A percentile compares a stretch with the other conserved stretches of the same genome.
phyloP scores from a whole-genome alignment of 2,797 vertebrate species.

The Macrochelys suwanniensis region DNA sequence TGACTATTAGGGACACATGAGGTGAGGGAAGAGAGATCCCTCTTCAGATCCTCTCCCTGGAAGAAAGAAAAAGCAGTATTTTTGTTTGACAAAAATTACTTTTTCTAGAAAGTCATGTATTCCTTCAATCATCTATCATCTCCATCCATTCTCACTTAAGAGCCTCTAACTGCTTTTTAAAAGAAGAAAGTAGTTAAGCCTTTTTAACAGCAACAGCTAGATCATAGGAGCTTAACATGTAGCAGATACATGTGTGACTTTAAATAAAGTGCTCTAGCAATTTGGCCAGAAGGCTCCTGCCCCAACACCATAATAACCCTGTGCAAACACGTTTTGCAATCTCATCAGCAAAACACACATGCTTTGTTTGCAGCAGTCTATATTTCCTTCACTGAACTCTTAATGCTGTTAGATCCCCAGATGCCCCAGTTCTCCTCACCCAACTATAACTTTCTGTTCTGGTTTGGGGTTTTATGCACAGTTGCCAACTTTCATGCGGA shows the following conservation, averaged over 20 bases:
- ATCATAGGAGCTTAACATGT: conserved; percentile 1
- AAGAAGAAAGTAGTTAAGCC: not conserved
- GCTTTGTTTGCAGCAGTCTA: conserved; percentile 68
- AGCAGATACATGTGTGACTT: conserved; percentile 26
- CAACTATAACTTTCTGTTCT: not conserved
- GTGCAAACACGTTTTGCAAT: conserved; percentile 74
- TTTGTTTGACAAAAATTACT: not conserved
- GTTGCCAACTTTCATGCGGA: too few species aligned
- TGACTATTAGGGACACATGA: not conserved
- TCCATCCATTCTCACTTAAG: not conserved
- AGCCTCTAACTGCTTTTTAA: not conserved
- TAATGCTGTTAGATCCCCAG: conserved; percentile 45
- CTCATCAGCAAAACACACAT: conserved; percentile 69
- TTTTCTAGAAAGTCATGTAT: not conserved
- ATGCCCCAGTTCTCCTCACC: conserved; percentile 47
- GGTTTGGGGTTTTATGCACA: not conserved
- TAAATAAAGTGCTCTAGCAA: not conserved
- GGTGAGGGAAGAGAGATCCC: fast-evolving
- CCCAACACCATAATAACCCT: conserved; percentile 59
- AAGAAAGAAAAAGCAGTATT: not conserved
- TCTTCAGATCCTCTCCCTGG: fast-evolving
- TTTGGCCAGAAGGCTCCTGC: conserved; percentile 59
- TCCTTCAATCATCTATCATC: not conserved
- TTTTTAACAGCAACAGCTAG: not conserved
- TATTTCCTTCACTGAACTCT: conserved; percentile 20